phyloP scores from a whole-genome alignment of 2,113 vertebrate species.

The Cyprinodon variegatus region DNA sequence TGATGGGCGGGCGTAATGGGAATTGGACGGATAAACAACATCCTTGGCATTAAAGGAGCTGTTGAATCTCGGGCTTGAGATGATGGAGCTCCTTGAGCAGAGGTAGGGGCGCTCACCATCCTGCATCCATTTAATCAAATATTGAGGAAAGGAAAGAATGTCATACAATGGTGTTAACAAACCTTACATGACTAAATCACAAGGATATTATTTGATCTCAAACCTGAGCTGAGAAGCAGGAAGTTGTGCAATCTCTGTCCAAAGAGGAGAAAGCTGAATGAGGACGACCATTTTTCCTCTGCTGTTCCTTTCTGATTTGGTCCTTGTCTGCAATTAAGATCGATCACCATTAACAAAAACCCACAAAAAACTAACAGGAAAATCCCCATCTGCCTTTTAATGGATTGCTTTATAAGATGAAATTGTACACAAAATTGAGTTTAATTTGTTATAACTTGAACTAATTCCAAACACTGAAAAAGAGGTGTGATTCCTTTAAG shows the following conservation, averaged over 20 bases:
- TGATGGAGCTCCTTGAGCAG: conserved; percentile 58
- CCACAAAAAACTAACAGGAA: neutral
- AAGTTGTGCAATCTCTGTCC: conserved; percentile 71
- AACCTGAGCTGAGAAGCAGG: conserved; percentile 80
- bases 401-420: neutral
- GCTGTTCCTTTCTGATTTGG: conserved; percentile 83
- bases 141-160: neutral
- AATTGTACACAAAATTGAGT: neutral
- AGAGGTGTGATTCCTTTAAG: neutral
- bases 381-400: neutral
- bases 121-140: conserved; percentile 27
- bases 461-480: neutral
- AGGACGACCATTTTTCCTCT: conserved; percentile 78
- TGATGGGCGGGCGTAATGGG: conserved; percentile 35
- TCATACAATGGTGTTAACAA: neutral
- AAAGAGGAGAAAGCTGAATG: conserved; percentile 70
- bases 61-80: conserved; percentile 67
- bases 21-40: conserved; percentile 63
- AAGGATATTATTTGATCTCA: conserved; percentile 4
- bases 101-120: conserved; percentile 61
- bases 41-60: conserved; percentile 75
- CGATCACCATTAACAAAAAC: conserved; percentile 1
- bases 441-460: neutral
- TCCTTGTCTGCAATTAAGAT: conserved; percentile 85
- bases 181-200: neutral